phyloP scores from a whole-genome alignment of 2,797 vertebrate species.

The Clarias fuscus region DNA sequence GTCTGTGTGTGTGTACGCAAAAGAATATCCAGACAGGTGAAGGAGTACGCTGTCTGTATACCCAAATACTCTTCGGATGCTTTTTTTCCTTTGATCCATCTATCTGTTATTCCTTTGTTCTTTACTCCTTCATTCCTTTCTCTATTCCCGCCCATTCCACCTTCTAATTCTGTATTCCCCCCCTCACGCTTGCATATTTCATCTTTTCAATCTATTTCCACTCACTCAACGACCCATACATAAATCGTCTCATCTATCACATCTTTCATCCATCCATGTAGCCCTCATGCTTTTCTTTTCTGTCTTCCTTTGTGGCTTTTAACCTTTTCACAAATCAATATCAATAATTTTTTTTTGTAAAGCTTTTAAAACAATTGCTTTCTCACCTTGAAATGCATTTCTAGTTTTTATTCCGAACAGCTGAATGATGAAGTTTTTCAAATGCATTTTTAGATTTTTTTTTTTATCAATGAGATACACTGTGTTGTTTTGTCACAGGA shows the following conservation, averaged over 20 bases:
- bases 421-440: not conserved
- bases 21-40: conserved; percentile 7
- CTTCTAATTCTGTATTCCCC: not conserved
- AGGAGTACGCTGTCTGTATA: conserved; percentile 2
- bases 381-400: not conserved
- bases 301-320: not conserved
- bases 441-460: not conserved
- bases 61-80: not conserved
- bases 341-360: not conserved
- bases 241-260: not conserved
- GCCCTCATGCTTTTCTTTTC: not conserved
- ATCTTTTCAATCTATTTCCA: not conserved
- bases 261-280: not conserved
- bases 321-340: not conserved
- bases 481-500: not conserved
- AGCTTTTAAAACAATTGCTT: not conserved
- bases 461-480: not conserved
- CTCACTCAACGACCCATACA: not conserved
- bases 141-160: not conserved
- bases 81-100: not conserved
- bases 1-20: not conserved
- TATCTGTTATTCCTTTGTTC: not conserved
- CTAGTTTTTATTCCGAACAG: not conserved
- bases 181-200: not conserved
- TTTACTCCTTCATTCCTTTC: not conserved